Percentiles rank a stretch among this genome's conserved stretches.
These are phyloP conservation scores for Aphrocallistes beatrix DNA, from an alignment of 37 sponge, comb jelly and placozoan genomes.

Conservation along the genomic window DNA sequence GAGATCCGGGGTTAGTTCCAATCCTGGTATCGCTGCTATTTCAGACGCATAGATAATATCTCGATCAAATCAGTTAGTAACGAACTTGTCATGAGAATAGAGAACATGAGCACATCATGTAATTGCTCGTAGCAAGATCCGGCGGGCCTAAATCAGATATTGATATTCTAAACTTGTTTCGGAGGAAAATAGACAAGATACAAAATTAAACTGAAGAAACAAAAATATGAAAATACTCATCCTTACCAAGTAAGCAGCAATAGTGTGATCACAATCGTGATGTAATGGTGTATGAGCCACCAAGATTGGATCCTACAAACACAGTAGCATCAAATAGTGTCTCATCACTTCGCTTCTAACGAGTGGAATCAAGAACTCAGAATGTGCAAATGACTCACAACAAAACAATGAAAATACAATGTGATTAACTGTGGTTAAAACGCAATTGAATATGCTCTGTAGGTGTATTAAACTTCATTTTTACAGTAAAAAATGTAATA, in stretches of 20 bases:
- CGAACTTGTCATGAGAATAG: slow-evolving; percentile 36
- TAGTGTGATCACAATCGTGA: slow-evolving; percentile 33
- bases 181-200: background rate
- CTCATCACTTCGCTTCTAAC: no score
- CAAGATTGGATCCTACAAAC: slow-evolving; percentile 42
- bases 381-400: no score
- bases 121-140: slow-evolving; percentile 47
- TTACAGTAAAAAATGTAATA: no score
- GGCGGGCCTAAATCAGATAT: slow-evolving; percentile 37
- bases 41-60: no score
- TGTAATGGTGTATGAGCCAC: slow-evolving; percentile 62
- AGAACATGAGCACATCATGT: slow-evolving; percentile 43
- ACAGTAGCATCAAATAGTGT: background rate
- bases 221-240: background rate
- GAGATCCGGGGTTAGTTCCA: no score
- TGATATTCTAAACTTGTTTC: background rate
- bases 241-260: slow-evolving; percentile 49
- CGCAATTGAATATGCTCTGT: no score
- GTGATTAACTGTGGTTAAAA: no score
- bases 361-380: no score
- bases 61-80: background rate
- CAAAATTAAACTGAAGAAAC: background rate
- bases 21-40: no score
- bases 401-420: no score
- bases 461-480: no score